Base-by-base conservation (phyloP, 2,888 invertebrate genomes). In the Norana najaformis region DNA sequence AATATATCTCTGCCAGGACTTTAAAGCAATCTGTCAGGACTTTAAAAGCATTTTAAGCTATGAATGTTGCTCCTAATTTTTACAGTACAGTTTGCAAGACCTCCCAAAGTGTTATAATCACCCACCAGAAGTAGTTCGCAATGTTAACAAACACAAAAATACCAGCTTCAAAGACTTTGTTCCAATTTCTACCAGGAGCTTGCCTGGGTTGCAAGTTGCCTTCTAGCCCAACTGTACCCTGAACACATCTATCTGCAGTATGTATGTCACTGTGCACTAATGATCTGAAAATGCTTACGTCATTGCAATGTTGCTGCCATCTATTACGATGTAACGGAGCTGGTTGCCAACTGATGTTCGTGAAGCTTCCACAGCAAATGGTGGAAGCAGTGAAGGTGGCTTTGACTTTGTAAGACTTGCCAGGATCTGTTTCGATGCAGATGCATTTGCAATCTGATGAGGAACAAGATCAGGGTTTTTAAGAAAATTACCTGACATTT, bases 231-330 rank as follows among this genome's bases (percentile, higher is more conserved):
- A 69, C 30, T 69, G 30, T 69, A 69, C 30, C 30, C 6, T 69
- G 69, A 69, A 69, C n/a, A 69, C 30, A 8, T 69, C 69, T n/a
- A n/a, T 69, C 30, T 69, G 69, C n/a, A n/a, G n/a, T 41, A 41
- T 16, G 41, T 41, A 13, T 41, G 41, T n/a, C 69, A 23, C 47
- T 23, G 1, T 69, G 69, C 11, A n/a, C 69, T 13, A 8, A n/a
- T 69, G 11, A 69, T 13, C 16, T 47, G 20, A 83, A 2, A 37
- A 37, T 83, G 35, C 83, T 85, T 95, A 97, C 97, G 96, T 96
- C 96, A 96, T 96, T 2, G 97, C 97, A 35, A 97, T 96, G 95
- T 97, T 97, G 94, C 97, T 97, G 35, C 97, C 97, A 94, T 97
- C 97, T 90, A 97, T 96, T n/a, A 97, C 96, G 91, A 97, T 95